These are phyloP conservation scores for Scomberomorus guttatus DNA, from an alignment of 2,797 vertebrate genomes.

Conservation along the genomic window DNA sequence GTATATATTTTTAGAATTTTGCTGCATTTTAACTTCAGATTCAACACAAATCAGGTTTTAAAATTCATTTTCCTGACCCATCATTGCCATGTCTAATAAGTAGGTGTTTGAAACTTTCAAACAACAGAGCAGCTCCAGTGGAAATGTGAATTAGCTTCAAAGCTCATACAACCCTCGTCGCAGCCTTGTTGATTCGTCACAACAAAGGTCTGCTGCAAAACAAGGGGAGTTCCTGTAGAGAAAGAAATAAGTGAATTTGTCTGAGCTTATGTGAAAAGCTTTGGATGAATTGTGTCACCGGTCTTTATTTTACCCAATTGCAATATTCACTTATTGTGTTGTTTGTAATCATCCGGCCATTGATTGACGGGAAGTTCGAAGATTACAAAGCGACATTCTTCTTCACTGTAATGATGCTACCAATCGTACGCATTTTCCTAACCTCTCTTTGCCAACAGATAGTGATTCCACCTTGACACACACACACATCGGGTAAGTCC, in stretches of 20 bases:
- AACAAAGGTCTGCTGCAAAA: constrained; percentile 28
- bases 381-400: background rate
- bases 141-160: constrained; percentile 35
- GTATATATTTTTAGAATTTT: constrained; percentile 17
- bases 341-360: background rate
- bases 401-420: background rate
- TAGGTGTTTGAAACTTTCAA: constrained; percentile 34
- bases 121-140: constrained; percentile 17
- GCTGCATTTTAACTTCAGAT: constrained; percentile 13
- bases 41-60: constrained; percentile 14
- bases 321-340: background rate
- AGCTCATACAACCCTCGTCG: background rate
- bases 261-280: background rate
- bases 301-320: background rate
- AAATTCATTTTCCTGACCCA: constrained; percentile 25
- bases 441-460: background rate
- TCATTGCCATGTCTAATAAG: constrained; percentile 7
- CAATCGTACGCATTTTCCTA: background rate
- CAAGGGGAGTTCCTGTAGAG: background rate
- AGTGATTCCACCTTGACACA: constrained; percentile 14
- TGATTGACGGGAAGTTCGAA: background rate
- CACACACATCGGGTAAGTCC: background rate
- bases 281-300: background rate
- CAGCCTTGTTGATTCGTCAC: constrained; percentile 23
- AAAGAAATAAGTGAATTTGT: constrained; percentile 16